Evolutionary conservation across 2,113 vertebrate genomes (phyloP), one percentile per base, ranked within the genome.

Genomic region (Syngnathus floridae): DNA sequence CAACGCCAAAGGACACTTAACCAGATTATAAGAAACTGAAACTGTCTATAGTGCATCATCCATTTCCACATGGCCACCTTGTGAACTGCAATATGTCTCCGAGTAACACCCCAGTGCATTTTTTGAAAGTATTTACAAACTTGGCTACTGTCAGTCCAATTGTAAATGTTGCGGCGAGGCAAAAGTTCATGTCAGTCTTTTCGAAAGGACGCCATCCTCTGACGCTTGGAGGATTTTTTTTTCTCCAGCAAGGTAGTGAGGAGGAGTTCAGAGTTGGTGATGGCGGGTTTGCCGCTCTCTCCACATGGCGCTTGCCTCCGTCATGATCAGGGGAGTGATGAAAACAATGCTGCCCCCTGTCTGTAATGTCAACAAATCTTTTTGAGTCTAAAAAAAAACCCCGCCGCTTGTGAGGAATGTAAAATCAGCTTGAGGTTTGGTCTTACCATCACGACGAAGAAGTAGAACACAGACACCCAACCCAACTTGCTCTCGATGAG

Each of bases 401-500:
- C 14, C 12, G 43, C 40, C 43, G 4, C 43, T 45, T 45, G 43
- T 45, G 16, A 46, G 43, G 5, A 46, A 41, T 41, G 11, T 41
- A 41, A 41, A 41, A 12, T 13, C 3, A 31, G 11, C 11, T 12
- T 41, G 9, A 11, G 45, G 45, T 48, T 48, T 14, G 45, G 37
- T 79, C 93, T 93, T 89, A 99, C 96, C 96, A 98, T 98, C 72
- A 96, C 70, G 54, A 98, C 86, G 77, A 99, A 99, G 88, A 99
- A 97, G 88, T 98, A 96, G 90, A 99, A 99, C 57, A 98, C 96
- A 76, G 84, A 92, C 90, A 92, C 95, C 96, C 96, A 99, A 77
- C 84, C 88, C 62, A 98, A 83, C 68, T 87, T 92, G 76, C 92
- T 94, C 81, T 97, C 92, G 46, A 99, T 95, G 82, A 98, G 87